phyloP scores from a whole-genome alignment of 2,113 vertebrate genomes.

The Tursiops truncatus region DNA sequence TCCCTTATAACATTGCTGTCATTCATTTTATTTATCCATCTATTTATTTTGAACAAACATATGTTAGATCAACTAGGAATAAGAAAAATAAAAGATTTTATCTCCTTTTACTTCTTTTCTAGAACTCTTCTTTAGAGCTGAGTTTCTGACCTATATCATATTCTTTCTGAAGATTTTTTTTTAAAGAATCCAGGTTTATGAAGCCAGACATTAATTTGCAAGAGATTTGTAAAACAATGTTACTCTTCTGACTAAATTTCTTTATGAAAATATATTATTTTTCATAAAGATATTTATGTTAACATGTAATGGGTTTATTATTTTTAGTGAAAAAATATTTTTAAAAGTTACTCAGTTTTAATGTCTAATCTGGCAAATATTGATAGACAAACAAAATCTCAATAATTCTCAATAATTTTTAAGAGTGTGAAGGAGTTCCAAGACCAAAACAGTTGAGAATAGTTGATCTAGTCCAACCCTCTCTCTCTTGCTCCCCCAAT shows the following conservation, averaged over 20 bases:
- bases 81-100: background rate
- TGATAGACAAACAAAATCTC: background rate
- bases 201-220: background rate
- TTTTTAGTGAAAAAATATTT: background rate
- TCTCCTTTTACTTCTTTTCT: background rate
- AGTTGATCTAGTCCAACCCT: background rate
- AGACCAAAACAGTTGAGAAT: background rate
- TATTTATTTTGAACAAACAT: background rate
- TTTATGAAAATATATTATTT: background rate
- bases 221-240: background rate
- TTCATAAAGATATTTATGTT: background rate
- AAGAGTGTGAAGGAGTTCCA: background rate
- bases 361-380: background rate
- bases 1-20: background rate
- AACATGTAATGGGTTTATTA: background rate
- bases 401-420: background rate
- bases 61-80: background rate
- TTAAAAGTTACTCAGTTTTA: background rate
- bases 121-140: background rate
- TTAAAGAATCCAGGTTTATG: background rate
- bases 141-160: background rate
- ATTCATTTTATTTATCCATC: background rate
- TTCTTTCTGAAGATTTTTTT: background rate
- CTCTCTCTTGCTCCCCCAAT: background rate
- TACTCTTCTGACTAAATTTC: background rate